phyloP scores from a whole-genome alignment of 2,797 vertebrate genomes.

The Trachops cirrhosus region DNA sequence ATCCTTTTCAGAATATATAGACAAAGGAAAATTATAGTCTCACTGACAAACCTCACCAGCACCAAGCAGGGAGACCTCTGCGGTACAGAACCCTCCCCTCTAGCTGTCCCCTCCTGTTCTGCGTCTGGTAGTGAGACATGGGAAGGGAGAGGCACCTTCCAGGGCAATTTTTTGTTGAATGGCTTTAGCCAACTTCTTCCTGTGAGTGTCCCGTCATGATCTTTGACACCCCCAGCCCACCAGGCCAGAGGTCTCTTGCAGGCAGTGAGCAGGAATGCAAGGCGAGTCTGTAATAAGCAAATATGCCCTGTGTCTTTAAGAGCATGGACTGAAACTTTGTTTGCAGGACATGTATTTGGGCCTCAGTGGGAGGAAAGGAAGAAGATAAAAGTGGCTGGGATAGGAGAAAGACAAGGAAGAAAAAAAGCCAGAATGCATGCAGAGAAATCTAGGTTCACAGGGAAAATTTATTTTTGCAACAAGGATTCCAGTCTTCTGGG shows the following conservation, averaged over 20 bases:
- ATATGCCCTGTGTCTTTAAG: conserved; percentile 48
- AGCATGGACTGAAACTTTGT: conserved; percentile 14
- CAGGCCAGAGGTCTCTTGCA: not conserved
- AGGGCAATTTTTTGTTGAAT: not conserved
- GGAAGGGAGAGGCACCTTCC: not conserved
- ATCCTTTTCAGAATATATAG: not conserved
- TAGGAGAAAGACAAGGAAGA: not conserved
- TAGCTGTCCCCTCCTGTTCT: not conserved
- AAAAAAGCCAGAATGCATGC: not conserved
- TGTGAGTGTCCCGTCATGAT: not conserved
- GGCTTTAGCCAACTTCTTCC: not conserved
- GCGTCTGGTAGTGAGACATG: not conserved
- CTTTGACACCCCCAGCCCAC: not conserved
- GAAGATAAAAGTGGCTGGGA: conserved; percentile 49
- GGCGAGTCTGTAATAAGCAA: not conserved
- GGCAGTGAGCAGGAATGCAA: not conserved
- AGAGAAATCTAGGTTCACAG: conserved; percentile 15
- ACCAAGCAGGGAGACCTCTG: not conserved
- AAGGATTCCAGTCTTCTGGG: conserved; percentile 31
- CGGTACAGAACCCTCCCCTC: not conserved
- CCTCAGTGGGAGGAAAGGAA: conserved; percentile 52
- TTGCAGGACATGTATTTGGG: conserved; percentile 53
- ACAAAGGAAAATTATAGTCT: not conserved
- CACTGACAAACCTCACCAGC: not conserved
- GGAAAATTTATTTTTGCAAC: conserved; percentile 61